phyloP scores from a whole-genome alignment of 2,888 invertebrate species.

The Mythimna loreyi region DNA sequence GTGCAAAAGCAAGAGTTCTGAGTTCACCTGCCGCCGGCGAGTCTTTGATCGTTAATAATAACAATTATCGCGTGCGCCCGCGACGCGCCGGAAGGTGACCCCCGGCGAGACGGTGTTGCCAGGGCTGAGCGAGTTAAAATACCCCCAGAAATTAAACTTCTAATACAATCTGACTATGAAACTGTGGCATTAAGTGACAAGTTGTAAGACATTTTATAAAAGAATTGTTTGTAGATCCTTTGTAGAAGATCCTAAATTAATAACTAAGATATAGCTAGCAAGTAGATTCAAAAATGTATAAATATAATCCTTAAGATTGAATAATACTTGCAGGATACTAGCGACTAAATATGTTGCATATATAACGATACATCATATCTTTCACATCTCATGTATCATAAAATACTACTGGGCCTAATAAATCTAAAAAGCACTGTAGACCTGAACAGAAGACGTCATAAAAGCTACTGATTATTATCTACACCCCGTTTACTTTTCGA shows the following conservation, averaged over 20 bases:
- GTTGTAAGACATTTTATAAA: background rate
- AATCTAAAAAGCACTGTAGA: too few relatives aligned
- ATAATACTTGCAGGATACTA: background rate
- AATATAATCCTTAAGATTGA: background rate
- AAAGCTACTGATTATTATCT: too few relatives aligned
- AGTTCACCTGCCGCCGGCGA: slow-evolving; percentile 69
- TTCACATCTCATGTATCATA: background rate
- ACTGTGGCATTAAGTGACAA: background rate
- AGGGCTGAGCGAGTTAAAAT: slow-evolving; percentile 14
- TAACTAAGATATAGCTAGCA: too few relatives aligned
- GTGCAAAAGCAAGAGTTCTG: slow-evolving; percentile 51
- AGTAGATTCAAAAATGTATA: background rate
- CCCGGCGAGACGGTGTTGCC: slow-evolving; percentile 64
- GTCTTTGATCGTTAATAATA: slow-evolving; percentile 77
- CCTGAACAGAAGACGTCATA: too few relatives aligned
- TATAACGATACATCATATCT: background rate
- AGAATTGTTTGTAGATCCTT: background rate
- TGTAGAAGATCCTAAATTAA: too few relatives aligned
- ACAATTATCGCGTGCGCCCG: slow-evolving; percentile 70
- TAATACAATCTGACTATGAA: background rate
- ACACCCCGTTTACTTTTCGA: background rate
- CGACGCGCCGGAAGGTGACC: slow-evolving; percentile 68
- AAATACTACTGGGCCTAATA: too few relatives aligned
- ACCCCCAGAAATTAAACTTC: background rate
- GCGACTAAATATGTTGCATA: background rate